Conservation (phyloP, 30 jellyfish, hydroid and myxozoan species). For the Cassiopea andromeda region DNA sequence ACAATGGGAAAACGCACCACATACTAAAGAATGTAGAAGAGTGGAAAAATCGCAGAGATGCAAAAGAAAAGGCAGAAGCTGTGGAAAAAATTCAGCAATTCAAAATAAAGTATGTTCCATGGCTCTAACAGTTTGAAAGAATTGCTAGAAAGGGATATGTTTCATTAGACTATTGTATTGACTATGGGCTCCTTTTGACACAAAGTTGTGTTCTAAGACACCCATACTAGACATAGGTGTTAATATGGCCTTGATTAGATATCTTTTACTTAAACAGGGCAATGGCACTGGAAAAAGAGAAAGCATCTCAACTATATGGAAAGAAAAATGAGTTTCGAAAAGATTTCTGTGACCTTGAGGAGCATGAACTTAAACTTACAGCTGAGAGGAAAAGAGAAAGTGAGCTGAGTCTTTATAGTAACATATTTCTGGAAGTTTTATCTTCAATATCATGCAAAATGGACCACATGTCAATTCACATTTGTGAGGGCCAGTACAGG, state of each 20-base stretch:
- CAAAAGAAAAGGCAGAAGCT: constrained; percentile 62
- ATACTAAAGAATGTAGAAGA: constrained; percentile 61
- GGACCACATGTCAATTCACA: too few relatives aligned
- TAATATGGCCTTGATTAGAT: too few relatives aligned
- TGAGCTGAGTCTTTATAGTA: constrained; percentile 1
- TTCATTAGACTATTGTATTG: too few relatives aligned
- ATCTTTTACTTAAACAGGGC: constrained; percentile 24
- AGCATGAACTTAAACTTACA: constrained; percentile 47
- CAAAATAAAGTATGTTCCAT: constrained; percentile 42
- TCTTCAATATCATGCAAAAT: too few relatives aligned
- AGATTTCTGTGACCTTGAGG: constrained; percentile 71
- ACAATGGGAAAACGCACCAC: not conserved
- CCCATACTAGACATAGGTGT: too few relatives aligned
- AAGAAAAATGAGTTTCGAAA: constrained; percentile 57
- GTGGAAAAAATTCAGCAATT: constrained; percentile 57
- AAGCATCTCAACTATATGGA: constrained; percentile 68
- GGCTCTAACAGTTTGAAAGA: not conserved
- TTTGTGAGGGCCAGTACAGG: too few relatives aligned
- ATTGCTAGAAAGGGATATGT: not conserved
- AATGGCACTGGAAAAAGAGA: constrained; percentile 83
- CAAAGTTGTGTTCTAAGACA: too few relatives aligned
- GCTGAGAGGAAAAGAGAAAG: constrained; percentile 68
- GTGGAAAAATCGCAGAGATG: constrained; percentile 63
- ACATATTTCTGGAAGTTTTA: not conserved
- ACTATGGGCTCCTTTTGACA: too few relatives aligned